Percentiles rank a stretch among this genome's conserved stretches.
Conservation (phyloP, 2,797 vertebrate genomes). For the Chloroceryle amazona region DNA sequence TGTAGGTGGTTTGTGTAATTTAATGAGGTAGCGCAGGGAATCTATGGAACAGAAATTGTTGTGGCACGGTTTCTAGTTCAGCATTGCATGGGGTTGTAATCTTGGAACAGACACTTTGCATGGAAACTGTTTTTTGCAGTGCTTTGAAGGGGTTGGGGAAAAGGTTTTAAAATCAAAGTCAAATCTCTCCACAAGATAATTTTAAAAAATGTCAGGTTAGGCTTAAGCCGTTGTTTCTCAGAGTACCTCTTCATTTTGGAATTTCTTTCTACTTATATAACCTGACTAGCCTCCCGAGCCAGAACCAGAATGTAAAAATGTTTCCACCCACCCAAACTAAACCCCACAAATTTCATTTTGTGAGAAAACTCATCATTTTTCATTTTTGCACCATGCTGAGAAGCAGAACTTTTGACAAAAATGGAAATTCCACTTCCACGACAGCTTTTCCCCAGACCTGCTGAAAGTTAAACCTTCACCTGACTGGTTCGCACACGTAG, state of each 20-base stretch:
- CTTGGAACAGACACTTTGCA: background rate
- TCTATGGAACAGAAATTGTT: background rate
- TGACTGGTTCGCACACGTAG: background rate
- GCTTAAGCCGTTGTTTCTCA: background rate
- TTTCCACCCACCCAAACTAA: background rate
- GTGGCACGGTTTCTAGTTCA: background rate
- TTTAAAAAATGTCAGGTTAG: background rate
- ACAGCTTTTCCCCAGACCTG: background rate
- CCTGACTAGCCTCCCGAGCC: background rate
- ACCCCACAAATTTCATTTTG: rapidly evolving
- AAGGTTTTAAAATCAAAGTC: background rate
- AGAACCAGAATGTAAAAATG: background rate
- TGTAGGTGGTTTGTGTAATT: slow-evolving; percentile 12
- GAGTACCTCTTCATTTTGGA: background rate
- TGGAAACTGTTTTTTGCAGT: background rate
- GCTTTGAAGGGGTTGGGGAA: background rate
- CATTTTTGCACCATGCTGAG: background rate
- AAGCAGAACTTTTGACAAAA: background rate
- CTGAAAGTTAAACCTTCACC: background rate
- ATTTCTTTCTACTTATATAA: background rate
- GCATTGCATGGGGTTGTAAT: background rate
- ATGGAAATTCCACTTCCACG: background rate
- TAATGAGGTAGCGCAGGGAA: background rate
- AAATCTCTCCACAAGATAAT: background rate
- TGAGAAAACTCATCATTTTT: background rate